Evolutionary conservation across 2,113 vertebrate genomes (phyloP), one percentile per base, ranked within the genome.

Genomic region (Nothocercus julius): DNA sequence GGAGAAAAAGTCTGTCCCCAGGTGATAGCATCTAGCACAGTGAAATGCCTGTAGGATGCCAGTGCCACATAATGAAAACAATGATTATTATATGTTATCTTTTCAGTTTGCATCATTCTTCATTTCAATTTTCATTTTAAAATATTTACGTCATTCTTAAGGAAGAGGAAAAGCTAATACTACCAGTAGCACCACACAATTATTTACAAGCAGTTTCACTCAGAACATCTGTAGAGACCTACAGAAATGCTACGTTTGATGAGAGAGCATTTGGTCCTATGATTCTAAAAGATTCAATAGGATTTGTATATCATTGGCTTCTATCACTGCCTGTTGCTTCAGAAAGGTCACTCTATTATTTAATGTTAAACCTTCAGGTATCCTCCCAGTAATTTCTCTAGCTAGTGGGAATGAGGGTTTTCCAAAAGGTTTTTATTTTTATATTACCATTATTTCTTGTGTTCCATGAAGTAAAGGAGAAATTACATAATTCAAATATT

Each of bases 1-100:
- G 4, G 64, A 67, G 30, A 49, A 61, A 58, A 9, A 59, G 9
- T 17, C 0, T 0, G 51, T 42, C 7, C 11, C 11, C 34, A 66
- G 5, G 0, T 42, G 40, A 62, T 11, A 76, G 30, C 20, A 81
- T 27, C 30, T 32, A 44, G 36, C 25, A 67, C 36, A 83, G 59
- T 20, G 47, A 62, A 76, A 58, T 2, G 2, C 24, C 34, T 58
- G 28, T 8, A 40, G 42, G 68, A 25, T 82, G 28, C 8, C 28
- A 62, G 30, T 2, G 16, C 61, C 51, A 54, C 11, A 24, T 36
- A 47, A 14, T 14, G 21, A 76, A 40, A 4, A 30, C 42, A 40
- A 3, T 22, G 34, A 49, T 21, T 56, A 53, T 28, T n/a, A 10
- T 80, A 68, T 81, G 17, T 21, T 19, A 38, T 13, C 8, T 20